Evolutionary conservation across 1,140 invertebrate species (phyloP).

Genomic region (Uloborus diversus): DNA sequence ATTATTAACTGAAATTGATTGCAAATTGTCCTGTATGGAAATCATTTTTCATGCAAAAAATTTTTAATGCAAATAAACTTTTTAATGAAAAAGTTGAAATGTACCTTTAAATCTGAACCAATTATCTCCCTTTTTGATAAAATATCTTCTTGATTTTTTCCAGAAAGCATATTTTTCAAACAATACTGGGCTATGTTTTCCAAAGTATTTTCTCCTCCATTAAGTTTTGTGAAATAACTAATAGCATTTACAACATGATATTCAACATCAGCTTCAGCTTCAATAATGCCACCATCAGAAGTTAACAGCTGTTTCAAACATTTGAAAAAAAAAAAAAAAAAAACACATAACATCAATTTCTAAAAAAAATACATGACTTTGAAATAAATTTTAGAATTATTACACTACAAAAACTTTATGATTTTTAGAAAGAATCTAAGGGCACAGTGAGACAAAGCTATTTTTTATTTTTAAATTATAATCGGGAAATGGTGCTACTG

Average conservation of each 20-base stretch:
- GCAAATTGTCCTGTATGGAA: too few relatives aligned
- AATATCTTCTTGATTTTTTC: constrained; percentile 39
- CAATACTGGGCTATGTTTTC: constrained; percentile 4
- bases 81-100: not conserved
- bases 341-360: too few relatives aligned
- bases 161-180: constrained; percentile 29
- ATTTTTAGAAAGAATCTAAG: not conserved
- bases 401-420: not conserved
- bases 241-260: constrained; percentile 27
- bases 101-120: constrained; percentile 17
- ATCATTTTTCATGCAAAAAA: not conserved
- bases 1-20: too few relatives aligned
- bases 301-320: constrained; percentile 29
- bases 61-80: not conserved
- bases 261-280: constrained; percentile 17
- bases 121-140: constrained; percentile 25
- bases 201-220: constrained; percentile 10
- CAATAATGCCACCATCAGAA: constrained; percentile 34
- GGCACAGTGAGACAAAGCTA: not conserved
- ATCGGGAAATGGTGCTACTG: too few relatives aligned
- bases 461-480: too few relatives aligned
- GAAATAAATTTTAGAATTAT: not conserved
- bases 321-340: too few relatives aligned
- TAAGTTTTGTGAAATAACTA: constrained; percentile 26
- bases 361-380: not conserved